Evolutionary conservation across 2,888 invertebrate genomes (phyloP), one percentile per base, ranked within the genome.

Genomic region (Ichneumoninae sp.): DNA sequence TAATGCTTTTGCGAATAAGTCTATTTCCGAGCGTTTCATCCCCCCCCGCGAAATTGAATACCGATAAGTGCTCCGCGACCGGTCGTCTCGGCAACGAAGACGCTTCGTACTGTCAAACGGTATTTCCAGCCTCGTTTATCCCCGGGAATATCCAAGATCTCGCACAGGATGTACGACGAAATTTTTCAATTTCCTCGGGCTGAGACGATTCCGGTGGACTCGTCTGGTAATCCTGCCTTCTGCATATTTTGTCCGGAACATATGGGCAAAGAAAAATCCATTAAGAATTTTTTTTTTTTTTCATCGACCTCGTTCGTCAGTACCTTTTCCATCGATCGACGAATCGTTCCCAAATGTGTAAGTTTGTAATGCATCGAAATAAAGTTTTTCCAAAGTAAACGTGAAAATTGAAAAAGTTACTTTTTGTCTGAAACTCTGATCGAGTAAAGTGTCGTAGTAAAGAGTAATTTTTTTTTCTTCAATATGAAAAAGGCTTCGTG

Each of bases 111-210:
- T 40, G 54, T 13, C 30, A 33, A 33, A 63, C 30, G 19, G 66
- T 40, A 66, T 66, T 66, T 19, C 22, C 22, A 40, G 36, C 40
- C 30, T 30, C 19, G 44, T n/a, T n/a, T 22, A n/a, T 50, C 13
- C 69, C 19, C 8, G 54, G 54, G 19, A 52, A 50, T 40, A 30
- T 44, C 7, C 36, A n/a, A 70, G 40, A 54, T 7, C 8, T n/a
- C 40, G 40, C 22, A 30, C 60, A 13, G 26, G 54, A 71, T 70
- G 68, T 47, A 63, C 19, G 13, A 63, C 19, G 63, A 40, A 78
- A 57, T 22, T 33, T 47, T 50, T 60, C 78, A 78, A 83, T 83
- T 78, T 83, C 73, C 73, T 74, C 26, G n/a, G 82, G 66, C 77
- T 78, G 71, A 5, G 36, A 73, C 47, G 82, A 82, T 50, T 82